A percentile compares a stretch with the other conserved stretches of the same genome.
Evolutionary conservation across 2,797 vertebrate genomes (phyloP).

Genomic region (Anolis apletophallus): DNA sequence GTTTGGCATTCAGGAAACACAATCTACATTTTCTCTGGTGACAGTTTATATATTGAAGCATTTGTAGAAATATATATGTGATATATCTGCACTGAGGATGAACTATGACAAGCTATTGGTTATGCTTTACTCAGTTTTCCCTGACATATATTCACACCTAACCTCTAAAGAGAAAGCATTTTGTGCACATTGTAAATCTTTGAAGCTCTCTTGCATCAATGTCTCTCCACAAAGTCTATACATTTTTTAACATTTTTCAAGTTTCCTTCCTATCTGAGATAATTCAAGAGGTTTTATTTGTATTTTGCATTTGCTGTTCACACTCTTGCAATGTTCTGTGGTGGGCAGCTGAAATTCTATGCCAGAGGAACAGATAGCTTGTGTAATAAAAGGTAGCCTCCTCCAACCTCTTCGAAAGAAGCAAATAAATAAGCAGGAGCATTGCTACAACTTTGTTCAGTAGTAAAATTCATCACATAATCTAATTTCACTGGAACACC

Average conservation of each 20-base stretch:
- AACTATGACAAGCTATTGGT: conserved; percentile 54
- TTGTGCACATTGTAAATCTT: conserved; percentile 44
- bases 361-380: neutral
- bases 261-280: conserved; percentile 29
- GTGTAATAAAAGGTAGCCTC: neutral
- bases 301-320: conserved; percentile 50
- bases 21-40: conserved; percentile 32
- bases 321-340: conserved; percentile 41
- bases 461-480: neutral
- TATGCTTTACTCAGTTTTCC: conserved; percentile 48
- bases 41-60: conserved; percentile 53
- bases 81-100: conserved; percentile 41
- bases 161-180: conserved; percentile 36
- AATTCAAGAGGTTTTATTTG: conserved; percentile 32
- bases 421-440: neutral
- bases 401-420: neutral
- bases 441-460: neutral
- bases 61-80: conserved; percentile 30
- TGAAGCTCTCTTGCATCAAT: conserved; percentile 48
- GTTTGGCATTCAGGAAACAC: conserved; percentile 33
- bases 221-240: conserved; percentile 44
- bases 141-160: conserved; percentile 46
- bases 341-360: neutral
- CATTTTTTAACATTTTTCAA: conserved; percentile 41
- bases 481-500: conserved; percentile 4